phyloP scores from a whole-genome alignment of 1,140 invertebrate species.

The Aporrectodea caliginosa region DNA sequence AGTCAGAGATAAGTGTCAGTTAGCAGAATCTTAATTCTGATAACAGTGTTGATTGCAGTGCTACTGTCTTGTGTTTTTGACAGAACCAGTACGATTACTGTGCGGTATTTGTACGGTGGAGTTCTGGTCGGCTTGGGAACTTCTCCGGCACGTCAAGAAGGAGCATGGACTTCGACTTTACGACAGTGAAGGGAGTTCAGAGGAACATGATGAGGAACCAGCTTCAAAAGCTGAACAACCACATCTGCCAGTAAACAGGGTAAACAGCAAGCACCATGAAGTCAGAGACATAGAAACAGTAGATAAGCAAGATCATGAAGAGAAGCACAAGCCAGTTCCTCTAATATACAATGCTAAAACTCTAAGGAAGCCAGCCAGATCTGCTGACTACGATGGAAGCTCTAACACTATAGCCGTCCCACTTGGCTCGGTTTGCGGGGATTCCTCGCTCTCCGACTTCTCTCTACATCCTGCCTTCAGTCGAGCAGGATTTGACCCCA shows the following conservation, averaged over 20 bases:
- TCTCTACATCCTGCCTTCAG: background rate
- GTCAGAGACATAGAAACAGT: no score
- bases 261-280: no score
- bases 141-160: constrained; percentile 90
- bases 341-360: background rate
- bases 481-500: background rate
- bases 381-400: background rate
- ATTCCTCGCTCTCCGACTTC: background rate
- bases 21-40: no score
- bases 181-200: background rate
- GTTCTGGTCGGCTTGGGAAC: constrained; percentile 83
- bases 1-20: no score
- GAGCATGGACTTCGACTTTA: constrained; percentile 68
- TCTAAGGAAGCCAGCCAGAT: background rate
- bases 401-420: background rate
- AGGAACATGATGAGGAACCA: background rate
- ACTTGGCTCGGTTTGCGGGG: background rate
- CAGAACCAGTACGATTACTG: constrained; percentile 91
- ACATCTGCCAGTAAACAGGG: background rate
- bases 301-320: background rate
- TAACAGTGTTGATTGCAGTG: no score
- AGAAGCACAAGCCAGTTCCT: background rate
- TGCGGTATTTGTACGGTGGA: constrained; percentile 90
- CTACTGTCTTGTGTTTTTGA: constrained; percentile 36
- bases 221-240: no score